Evolutionary conservation across 2,888 invertebrate genomes (phyloP).

Genomic region (Hyalella azteca): DNA sequence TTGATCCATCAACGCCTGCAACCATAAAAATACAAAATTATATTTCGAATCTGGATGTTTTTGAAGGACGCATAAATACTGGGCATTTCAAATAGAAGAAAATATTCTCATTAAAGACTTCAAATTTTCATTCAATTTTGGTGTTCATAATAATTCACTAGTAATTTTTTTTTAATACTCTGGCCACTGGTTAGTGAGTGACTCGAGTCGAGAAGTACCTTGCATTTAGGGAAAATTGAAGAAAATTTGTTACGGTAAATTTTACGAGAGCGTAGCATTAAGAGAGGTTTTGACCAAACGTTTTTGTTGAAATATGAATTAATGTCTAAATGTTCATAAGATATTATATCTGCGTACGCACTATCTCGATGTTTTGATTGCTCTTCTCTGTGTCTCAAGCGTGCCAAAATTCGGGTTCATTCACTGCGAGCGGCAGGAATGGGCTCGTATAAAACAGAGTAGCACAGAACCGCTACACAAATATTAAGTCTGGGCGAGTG

Average conservation of each 20-base stretch:
- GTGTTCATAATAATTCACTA: neutral
- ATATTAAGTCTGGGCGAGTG: no score
- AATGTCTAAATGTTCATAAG: neutral
- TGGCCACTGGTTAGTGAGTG: neutral
- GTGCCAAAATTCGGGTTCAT: no score
- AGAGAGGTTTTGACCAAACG: neutral
- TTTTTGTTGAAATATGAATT: neutral
- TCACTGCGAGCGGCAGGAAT: no score
- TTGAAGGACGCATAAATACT: no score
- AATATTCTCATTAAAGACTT: no score
- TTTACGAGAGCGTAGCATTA: neutral
- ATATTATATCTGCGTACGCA: neutral
- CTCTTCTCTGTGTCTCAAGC: conserved; percentile 12
- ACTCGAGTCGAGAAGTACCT: neutral
- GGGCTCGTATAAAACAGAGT: no score
- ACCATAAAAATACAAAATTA: no score
- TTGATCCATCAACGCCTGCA: no score
- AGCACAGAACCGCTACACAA: no score
- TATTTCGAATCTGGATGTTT: no score
- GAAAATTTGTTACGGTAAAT: neutral
- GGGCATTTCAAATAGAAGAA: no score
- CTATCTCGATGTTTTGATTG: neutral
- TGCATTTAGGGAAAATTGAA: neutral
- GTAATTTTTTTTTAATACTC: neutral
- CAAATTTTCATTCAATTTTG: neutral